These are phyloP conservation scores for Neoitamus cyanurus DNA, from an alignment of 2,888 invertebrate genomes.

Conservation along the genomic window DNA sequence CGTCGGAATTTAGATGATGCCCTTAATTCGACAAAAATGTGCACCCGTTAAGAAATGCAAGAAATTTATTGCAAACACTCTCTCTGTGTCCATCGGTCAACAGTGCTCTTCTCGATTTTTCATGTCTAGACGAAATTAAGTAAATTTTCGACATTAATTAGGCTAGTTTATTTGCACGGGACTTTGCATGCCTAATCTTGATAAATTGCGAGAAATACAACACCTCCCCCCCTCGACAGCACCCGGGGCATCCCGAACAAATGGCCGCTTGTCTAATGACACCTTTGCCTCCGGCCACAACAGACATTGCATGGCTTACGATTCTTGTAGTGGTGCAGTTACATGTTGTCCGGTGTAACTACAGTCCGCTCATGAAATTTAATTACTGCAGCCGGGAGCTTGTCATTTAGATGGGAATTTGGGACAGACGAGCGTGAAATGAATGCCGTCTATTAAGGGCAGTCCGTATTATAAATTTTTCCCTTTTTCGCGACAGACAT, in stretches of 20 bases:
- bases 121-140: constrained; percentile 31
- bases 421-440: constrained; percentile 27
- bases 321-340: neutral
- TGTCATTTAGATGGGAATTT: constrained; percentile 26
- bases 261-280: constrained; percentile 31
- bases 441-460: constrained; percentile 18
- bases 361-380: constrained; percentile 16
- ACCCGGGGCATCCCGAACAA: constrained; percentile 6
- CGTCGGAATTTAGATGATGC: no score
- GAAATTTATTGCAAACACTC: no score
- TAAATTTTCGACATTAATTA: constrained; percentile 32
- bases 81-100: no score
- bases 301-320: no score
- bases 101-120: constrained; percentile 17
- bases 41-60: no score
- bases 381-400: constrained; percentile 21
- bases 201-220: neutral
- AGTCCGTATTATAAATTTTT: neutral
- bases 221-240: neutral
- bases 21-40: no score
- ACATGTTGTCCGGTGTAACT: neutral
- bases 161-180: constrained; percentile 21
- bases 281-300: constrained; percentile 10
- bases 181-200: constrained; percentile 37
- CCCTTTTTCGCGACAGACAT: neutral